Percentiles rank a stretch among this genome's conserved stretches.
Evolutionary conservation across 1,140 invertebrate genomes (phyloP).

Genomic region (Diprion similis): DNA sequence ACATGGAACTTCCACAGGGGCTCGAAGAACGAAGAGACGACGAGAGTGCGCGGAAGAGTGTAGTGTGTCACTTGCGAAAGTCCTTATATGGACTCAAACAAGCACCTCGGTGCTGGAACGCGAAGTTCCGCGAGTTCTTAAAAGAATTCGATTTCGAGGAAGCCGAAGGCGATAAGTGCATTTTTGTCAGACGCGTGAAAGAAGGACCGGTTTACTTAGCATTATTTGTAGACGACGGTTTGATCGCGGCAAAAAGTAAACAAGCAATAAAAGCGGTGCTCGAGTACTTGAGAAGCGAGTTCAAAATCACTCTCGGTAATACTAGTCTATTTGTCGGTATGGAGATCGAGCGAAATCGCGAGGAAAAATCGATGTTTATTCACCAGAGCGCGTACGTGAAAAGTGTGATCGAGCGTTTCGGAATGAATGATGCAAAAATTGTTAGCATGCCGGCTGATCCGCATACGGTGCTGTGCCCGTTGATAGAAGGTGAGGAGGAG

Average conservation of each 20-base stretch:
- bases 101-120: constrained; percentile 30
- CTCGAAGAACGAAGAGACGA: too few species aligned
- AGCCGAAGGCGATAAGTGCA: constrained; percentile 19
- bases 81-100: constrained; percentile 27
- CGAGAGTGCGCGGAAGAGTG: too few species aligned
- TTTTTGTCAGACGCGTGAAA: constrained; percentile 21
- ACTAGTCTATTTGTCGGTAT: constrained; percentile 33
- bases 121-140: constrained; percentile 23
- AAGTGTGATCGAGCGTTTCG: constrained; percentile 35
- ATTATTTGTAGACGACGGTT: constrained; percentile 26
- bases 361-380: constrained; percentile 42
- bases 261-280: too few species aligned
- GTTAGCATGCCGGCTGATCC: constrained; percentile 24
- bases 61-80: too few species aligned
- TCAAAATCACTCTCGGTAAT: constrained; percentile 21
- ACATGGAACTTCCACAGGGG: too few species aligned
- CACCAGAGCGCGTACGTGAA: constrained; percentile 39
- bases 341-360: constrained; percentile 42
- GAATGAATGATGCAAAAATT: constrained; percentile 37
- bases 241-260: constrained; percentile 24
- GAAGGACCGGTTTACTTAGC: constrained; percentile 17
- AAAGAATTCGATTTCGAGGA: constrained; percentile 27
- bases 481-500: neutral
- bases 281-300: constrained; percentile 16
- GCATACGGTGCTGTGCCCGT: neutral